Conservation (phyloP, 2,888 invertebrate genomes). For the Entomobrya multifasciata region DNA sequence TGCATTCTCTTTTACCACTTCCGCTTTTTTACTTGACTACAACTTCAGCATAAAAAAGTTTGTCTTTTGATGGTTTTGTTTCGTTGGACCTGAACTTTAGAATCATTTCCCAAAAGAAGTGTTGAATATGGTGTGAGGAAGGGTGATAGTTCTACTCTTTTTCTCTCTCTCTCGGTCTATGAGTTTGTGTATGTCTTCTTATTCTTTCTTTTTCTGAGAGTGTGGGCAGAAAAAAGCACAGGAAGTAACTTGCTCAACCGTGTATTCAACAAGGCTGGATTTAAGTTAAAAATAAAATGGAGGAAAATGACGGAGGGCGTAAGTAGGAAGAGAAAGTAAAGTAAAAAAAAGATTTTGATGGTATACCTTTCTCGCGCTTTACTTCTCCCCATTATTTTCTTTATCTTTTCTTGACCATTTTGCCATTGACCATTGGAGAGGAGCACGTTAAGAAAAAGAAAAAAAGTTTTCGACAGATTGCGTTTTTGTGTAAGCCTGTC, state of each 20-base stretch:
- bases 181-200: neutral
- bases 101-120: constrained; percentile 4
- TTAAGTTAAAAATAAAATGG: constrained; percentile 30
- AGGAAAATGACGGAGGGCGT: constrained; percentile 16
- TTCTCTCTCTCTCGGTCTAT: no score
- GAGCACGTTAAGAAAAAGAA: no score
- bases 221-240: constrained; percentile 3
- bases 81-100: constrained; percentile 37
- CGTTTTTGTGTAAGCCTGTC: neutral
- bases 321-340: neutral
- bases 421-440: neutral
- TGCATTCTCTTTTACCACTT: constrained; percentile 49
- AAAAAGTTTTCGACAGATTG: constrained; percentile 16
- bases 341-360: neutral
- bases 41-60: constrained; percentile 26
- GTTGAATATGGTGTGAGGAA: neutral
- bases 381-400: neutral
- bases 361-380: constrained; percentile 10
- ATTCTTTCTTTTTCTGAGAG: no score
- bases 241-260: constrained; percentile 47
- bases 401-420: constrained; percentile 29
- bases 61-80: neutral
- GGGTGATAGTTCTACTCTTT: constrained; percentile 32
- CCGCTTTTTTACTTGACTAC: constrained; percentile 47
- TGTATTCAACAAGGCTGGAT: constrained; percentile 41